These are phyloP conservation scores for Danio tinwini DNA, from an alignment of 2,797 vertebrate species.

Conservation along the genomic window DNA sequence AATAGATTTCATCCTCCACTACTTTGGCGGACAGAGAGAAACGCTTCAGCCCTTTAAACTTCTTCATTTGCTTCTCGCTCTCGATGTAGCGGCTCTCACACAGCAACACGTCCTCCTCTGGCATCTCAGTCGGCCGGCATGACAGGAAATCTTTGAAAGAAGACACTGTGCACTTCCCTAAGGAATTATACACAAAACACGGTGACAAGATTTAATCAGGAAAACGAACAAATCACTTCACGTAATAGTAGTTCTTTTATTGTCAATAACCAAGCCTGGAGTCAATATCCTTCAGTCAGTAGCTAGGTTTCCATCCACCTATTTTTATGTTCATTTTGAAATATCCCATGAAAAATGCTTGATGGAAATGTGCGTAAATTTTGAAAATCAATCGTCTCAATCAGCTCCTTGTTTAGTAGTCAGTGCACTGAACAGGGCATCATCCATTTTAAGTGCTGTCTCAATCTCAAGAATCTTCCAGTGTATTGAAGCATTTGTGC, in stretches of 20 bases:
- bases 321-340: too few species aligned
- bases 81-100: slow-evolving; percentile 99
- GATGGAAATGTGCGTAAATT: too few species aligned
- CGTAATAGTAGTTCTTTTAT: neutral
- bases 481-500: too few species aligned
- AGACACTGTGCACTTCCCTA: slow-evolving; percentile 93
- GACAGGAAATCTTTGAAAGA: slow-evolving; percentile 98
- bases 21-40: slow-evolving; percentile 98
- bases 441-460: too few species aligned
- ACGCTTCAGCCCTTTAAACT: slow-evolving; percentile 96
- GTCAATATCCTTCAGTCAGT: neutral
- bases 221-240: neutral
- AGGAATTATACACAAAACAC: slow-evolving; percentile 50
- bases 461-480: too few species aligned
- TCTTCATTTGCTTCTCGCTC: slow-evolving; percentile 97
- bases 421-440: too few species aligned
- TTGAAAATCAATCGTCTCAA: too few species aligned
- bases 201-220: neutral
- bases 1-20: slow-evolving; percentile 96
- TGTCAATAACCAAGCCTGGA: neutral
- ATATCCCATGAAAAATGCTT: too few species aligned
- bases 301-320: too few species aligned
- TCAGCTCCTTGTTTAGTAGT: too few species aligned
- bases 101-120: slow-evolving; percentile 90
- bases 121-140: slow-evolving; percentile 80